Conservation (phyloP, 2,888 invertebrate species). For the Zeuzera pyrina region DNA sequence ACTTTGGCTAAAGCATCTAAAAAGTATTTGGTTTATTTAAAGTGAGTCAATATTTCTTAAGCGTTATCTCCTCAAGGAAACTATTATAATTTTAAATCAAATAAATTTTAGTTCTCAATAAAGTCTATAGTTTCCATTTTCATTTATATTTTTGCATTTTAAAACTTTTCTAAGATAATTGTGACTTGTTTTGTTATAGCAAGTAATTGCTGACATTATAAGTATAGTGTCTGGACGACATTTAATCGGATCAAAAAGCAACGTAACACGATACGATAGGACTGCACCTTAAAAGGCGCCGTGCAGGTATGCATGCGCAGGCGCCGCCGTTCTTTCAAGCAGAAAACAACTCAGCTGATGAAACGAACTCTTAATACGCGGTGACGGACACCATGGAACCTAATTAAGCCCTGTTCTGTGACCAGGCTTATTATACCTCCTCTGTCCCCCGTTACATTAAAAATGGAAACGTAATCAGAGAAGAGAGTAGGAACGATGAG, state of each 20-base stretch:
- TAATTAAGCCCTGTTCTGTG: slow-evolving; percentile 50
- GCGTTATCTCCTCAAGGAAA: too few relatives aligned
- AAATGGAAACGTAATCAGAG: neutral
- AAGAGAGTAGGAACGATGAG: neutral
- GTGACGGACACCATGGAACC: slow-evolving; percentile 65
- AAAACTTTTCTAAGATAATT: too few relatives aligned
- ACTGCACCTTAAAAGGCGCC: slow-evolving; percentile 48
- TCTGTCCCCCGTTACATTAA: slow-evolving; percentile 1
- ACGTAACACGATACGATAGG: slow-evolving; percentile 54
- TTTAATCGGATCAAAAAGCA: slow-evolving; percentile 1
- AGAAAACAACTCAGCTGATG: slow-evolving; percentile 62
- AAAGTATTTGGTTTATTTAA: too few relatives aligned
- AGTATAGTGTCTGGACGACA: neutral
- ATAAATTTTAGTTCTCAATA: neutral
- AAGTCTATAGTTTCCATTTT: neutral
- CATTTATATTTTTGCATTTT: neutral
- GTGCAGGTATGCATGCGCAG: slow-evolving; percentile 33
- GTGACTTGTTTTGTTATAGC: too few relatives aligned
- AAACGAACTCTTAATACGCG: slow-evolving; percentile 63
- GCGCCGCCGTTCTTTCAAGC: slow-evolving; percentile 60
- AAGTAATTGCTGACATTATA: neutral
- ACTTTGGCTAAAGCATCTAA: too few relatives aligned
- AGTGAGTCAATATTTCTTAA: too few relatives aligned
- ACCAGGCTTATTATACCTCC: slow-evolving; percentile 29
- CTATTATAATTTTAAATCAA: too few relatives aligned